Evolutionary conservation across 2,888 invertebrate species (phyloP), one percentile per base, ranked within the genome.

Genomic region (Argynnis bischoffii): DNA sequence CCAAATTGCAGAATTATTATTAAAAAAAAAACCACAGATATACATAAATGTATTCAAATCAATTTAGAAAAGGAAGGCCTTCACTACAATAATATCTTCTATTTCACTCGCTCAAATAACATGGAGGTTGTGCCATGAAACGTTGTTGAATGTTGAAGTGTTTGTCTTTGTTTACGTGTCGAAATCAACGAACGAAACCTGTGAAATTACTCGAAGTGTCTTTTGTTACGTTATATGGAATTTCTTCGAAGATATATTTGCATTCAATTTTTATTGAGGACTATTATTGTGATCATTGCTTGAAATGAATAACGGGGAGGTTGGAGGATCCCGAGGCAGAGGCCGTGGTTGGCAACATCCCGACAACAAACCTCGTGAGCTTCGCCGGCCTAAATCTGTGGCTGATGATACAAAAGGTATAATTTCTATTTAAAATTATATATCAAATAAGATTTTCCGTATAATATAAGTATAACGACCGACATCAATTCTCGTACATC

Each of bases 151-250:
- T 83, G 77, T 79, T 81, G 82, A 81, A 84, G 81, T 82, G 77
- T 82, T 88, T 87, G 88, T 85, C 90, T 90, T 91, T 92, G 92
- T 92, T 92, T 92, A 92, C 92, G 92, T 92, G 92, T 91, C 89
- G 86, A 85, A 83, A 74, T 72, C 77, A 64, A 73, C 57, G 71
- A 66, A 51, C 51, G 57, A 70, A 67, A 66, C 26, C 48, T 69
- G 66, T 65, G 55, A 63, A 69, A 56, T 63, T 53, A 55, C 50
- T 56, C 47, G 50, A 69, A 67, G 69, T 63, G 60, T 69, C 56
- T 68, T 71, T 65, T 79, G 77, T 73, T 75, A 66, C 76, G 76
- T 81, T 89, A 79, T 89, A 90, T 90, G 89, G 86, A 85, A 88
- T 82, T 83, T 77, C 72, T 77, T 81, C 79, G 74, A 76, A 79